Evolutionary conservation across 2,797 vertebrate species (phyloP).

Genomic region (Anas bernieri): DNA sequence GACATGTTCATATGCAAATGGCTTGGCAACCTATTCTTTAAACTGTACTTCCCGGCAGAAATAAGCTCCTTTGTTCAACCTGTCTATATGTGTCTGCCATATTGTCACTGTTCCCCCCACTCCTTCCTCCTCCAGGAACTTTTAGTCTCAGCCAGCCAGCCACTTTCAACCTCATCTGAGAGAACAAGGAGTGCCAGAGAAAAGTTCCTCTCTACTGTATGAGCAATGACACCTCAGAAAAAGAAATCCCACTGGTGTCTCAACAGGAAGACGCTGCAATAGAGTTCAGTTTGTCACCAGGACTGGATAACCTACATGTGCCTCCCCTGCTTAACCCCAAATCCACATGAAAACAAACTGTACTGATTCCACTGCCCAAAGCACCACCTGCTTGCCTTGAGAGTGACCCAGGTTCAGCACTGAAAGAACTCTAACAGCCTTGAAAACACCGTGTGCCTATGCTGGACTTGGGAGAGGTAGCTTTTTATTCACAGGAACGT

Average conservation of each 20-base stretch:
- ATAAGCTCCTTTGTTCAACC: background rate
- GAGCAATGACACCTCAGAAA: background rate
- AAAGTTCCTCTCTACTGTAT: background rate
- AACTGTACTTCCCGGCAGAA: background rate
- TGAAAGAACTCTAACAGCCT: background rate
- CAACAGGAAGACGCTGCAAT: background rate
- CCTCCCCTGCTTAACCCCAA: background rate
- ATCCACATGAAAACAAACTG: background rate
- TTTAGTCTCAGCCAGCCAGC: background rate
- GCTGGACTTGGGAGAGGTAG: background rate
- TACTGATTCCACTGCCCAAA: background rate
- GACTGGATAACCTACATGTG: background rate
- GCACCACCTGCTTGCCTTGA: background rate
- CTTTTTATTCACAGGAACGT: background rate
- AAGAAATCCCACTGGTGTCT: background rate
- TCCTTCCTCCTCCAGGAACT: background rate
- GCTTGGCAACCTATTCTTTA: background rate
- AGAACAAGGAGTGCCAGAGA: background rate
- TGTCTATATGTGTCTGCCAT: background rate
- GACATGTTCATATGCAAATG: background rate
- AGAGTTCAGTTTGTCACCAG: background rate
- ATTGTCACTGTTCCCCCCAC: background rate
- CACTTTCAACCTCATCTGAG: background rate
- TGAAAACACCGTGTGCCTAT: accelerated
- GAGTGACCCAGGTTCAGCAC: background rate